Evolutionary conservation across 1,140 invertebrate genomes (phyloP).

Genomic region (Drosophila cardini): DNA sequence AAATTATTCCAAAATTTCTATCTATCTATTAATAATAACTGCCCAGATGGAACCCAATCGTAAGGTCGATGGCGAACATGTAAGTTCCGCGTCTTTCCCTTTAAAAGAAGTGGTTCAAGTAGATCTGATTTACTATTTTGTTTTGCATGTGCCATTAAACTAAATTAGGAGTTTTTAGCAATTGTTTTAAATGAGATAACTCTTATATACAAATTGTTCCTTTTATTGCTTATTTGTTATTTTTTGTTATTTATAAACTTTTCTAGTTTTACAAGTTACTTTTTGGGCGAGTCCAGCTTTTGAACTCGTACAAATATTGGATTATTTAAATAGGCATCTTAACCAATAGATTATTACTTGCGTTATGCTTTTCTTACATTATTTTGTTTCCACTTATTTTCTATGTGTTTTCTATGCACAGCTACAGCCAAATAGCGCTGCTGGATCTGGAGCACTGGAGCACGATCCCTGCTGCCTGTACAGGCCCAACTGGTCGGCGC

Average conservation of each 20-base stretch:
- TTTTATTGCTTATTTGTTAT: neutral
- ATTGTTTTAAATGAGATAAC: no score
- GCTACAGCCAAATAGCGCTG: slow-evolving; percentile 95
- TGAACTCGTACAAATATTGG: no score
- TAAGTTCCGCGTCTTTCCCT: slow-evolving; percentile 85
- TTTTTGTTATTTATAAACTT: neutral
- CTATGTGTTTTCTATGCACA: slow-evolving; percentile 78
- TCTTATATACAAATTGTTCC: no score
- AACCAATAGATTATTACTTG: slow-evolving; percentile 1
- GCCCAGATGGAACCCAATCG: slow-evolving; percentile 90
- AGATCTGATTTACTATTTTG: slow-evolving; percentile 4
- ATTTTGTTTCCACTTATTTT: no score
- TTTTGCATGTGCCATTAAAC: slow-evolving; percentile 25
- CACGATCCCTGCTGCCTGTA: slow-evolving; percentile 97
- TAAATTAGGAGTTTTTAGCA: neutral
- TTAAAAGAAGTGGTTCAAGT: neutral
- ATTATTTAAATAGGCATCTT: no score
- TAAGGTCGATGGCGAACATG: slow-evolving; percentile 90
- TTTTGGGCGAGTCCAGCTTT: neutral
- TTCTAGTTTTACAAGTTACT: neutral
- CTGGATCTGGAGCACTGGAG: slow-evolving; percentile 97
- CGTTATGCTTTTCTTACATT: slow-evolving; percentile 5
- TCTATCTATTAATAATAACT: slow-evolving; percentile 34
- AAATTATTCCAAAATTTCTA: slow-evolving; percentile 27
- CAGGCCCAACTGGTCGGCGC: slow-evolving; percentile 84